Evolutionary conservation across 2,797 vertebrate genomes (phyloP).

Genomic region (Artibeus jamaicensis): DNA sequence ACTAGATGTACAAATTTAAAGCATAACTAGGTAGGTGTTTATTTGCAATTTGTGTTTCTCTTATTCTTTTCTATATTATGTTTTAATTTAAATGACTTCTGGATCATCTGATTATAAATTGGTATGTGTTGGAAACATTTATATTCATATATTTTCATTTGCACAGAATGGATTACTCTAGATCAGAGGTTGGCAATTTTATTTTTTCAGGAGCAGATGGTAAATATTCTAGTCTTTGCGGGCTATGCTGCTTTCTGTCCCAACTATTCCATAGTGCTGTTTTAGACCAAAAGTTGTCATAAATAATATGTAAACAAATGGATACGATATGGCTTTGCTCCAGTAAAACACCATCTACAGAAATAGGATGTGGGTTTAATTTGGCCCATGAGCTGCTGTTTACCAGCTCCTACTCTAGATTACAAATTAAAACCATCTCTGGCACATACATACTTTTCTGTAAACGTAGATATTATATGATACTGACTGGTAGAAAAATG

Average conservation of each 20-base stretch:
- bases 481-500: background rate
- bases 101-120: background rate
- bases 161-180: background rate
- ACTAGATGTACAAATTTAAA: background rate
- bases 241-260: background rate
- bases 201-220: background rate
- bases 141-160: slow-evolving; percentile 2
- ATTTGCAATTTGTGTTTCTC: background rate
- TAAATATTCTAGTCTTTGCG: background rate
- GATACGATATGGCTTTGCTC: background rate
- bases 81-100: slow-evolving; percentile 9
- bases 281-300: background rate
- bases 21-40: background rate
- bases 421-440: slow-evolving; percentile 22
- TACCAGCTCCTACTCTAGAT: background rate
- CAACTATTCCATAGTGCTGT: background rate
- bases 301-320: background rate
- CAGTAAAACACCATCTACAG: background rate
- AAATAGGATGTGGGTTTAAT: background rate
- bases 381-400: background rate
- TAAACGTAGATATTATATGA: background rate
- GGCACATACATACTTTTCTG: background rate
- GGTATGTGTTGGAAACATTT: background rate
- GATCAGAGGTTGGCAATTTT: background rate
- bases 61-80: background rate